phyloP scores from a whole-genome alignment of 2,888 invertebrate genomes.

The Sceliomorpha sp. region DNA sequence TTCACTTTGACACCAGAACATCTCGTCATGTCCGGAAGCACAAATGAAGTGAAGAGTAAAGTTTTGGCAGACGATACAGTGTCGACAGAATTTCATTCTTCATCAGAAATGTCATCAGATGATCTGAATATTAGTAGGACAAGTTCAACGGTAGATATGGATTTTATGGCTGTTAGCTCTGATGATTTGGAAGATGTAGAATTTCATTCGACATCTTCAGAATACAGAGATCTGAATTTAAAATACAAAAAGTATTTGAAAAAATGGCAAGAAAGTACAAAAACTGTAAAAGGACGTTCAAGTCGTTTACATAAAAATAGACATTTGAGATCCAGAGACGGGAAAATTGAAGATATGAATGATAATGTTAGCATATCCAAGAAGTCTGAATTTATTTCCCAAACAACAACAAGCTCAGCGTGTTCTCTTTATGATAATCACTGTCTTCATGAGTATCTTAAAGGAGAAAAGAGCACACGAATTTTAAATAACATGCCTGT shows the following conservation, averaged over 20 bases:
- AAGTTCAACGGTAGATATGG: slow-evolving; percentile 18
- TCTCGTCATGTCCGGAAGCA: not conserved
- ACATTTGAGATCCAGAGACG: slow-evolving; percentile 1
- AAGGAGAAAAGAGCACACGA: slow-evolving; percentile 4
- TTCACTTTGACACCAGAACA: not conserved
- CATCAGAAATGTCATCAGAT: slow-evolving; percentile 7
- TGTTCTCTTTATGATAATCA: slow-evolving; percentile 14
- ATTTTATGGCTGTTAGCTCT: slow-evolving; percentile 7
- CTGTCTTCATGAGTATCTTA: not conserved
- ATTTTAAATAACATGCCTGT: slow-evolving; percentile 63
- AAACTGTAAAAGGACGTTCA: not conserved
- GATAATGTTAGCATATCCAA: slow-evolving; percentile 3
- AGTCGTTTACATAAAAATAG: not conserved
- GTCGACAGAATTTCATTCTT: not conserved
- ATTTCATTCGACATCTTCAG: too few species aligned
- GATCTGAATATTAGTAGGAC: slow-evolving; percentile 23
- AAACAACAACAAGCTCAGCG: not conserved
- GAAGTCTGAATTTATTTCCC: not conserved
- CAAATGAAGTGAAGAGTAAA: not conserved
- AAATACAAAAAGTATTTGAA: slow-evolving; percentile 14
- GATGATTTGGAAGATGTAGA: not conserved
- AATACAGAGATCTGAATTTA: slow-evolving; percentile 10
- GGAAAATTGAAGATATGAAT: not conserved
- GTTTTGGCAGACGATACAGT: not conserved
- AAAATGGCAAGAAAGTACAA: not conserved